Percentiles rank a stretch among this genome's conserved stretches.
Conservation (phyloP, 2,113 vertebrate genomes). For the Forbesichthys agassizii region DNA sequence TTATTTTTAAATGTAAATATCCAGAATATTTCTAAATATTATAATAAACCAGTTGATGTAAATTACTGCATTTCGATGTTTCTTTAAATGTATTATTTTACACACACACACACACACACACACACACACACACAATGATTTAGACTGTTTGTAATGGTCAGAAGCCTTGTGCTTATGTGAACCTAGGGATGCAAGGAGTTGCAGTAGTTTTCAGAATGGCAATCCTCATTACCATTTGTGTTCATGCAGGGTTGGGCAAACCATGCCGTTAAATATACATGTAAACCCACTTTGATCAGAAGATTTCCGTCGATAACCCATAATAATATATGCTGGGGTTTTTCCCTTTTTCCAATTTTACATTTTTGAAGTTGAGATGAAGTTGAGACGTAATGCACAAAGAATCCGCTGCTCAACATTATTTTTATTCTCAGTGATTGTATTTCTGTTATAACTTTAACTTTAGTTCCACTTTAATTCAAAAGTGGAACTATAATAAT, state of each 20-base stretch:
- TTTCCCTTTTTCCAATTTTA: slow-evolving; percentile 24
- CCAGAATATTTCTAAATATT: slow-evolving; percentile 88
- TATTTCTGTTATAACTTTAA: background rate
- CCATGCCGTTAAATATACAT: slow-evolving; percentile 76
- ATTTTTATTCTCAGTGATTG: slow-evolving; percentile 23
- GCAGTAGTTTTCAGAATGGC: slow-evolving; percentile 67
- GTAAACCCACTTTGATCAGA: slow-evolving; percentile 72
- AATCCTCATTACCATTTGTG: slow-evolving; percentile 72
- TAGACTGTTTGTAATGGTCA: too few species aligned
- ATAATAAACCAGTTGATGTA: slow-evolving; percentile 76
- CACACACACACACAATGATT: slow-evolving; percentile 2
- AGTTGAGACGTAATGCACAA: background rate
- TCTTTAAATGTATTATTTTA: background rate
- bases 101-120: background rate
- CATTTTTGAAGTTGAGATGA: slow-evolving; percentile 1
- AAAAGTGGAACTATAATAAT: too few species aligned
- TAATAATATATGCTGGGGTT: slow-evolving; percentile 54
- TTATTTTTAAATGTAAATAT: slow-evolving; percentile 94
- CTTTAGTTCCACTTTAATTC: background rate
- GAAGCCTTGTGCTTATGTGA: too few species aligned
- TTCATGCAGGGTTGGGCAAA: slow-evolving; percentile 63
- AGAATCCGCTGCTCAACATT: slow-evolving; percentile 24
- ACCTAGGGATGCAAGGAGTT: slow-evolving; percentile 64
- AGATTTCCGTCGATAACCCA: slow-evolving; percentile 49
- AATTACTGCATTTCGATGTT: slow-evolving; percentile 56